Evolutionary conservation across 2,888 invertebrate genomes (phyloP).

Genomic region (Odontothrips loti): DNA sequence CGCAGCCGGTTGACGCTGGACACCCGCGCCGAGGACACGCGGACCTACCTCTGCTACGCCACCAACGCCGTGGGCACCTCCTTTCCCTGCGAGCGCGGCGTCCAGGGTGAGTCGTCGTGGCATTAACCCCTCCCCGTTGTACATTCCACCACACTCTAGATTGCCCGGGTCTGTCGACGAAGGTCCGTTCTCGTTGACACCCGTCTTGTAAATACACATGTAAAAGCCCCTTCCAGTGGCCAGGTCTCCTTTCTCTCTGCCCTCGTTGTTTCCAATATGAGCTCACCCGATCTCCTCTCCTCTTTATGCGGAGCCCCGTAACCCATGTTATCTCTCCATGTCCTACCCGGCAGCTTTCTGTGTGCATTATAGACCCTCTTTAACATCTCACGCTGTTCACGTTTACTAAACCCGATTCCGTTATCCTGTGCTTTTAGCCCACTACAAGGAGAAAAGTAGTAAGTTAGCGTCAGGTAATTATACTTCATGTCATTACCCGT

Average conservation of each 20-base stretch:
- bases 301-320: too few relatives aligned
- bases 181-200: not conserved
- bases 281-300: too few relatives aligned
- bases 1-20: slow-evolving; percentile 62
- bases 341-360: not conserved
- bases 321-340: not conserved
- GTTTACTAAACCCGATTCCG: not conserved
- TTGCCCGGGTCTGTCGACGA: too few relatives aligned
- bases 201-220: slow-evolving; percentile 6
- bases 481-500: slow-evolving; percentile 21
- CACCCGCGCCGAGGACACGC: slow-evolving; percentile 57
- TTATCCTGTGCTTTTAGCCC: slow-evolving; percentile 50
- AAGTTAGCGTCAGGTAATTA: slow-evolving; percentile 51
- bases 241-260: not conserved
- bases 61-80: slow-evolving; percentile 75
- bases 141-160: not conserved
- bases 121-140: not conserved
- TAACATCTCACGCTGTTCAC: not conserved
- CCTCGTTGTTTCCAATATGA: slow-evolving; percentile 28
- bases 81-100: slow-evolving; percentile 52
- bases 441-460: slow-evolving; percentile 63
- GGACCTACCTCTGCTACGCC: slow-evolving; percentile 80
- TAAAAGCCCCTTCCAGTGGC: not conserved
- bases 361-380: not conserved
- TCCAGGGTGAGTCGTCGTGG: slow-evolving; percentile 48